These are phyloP conservation scores for Myxocyprinus asiaticus DNA, from an alignment of 2,113 vertebrate species.

Conservation along the genomic window DNA sequence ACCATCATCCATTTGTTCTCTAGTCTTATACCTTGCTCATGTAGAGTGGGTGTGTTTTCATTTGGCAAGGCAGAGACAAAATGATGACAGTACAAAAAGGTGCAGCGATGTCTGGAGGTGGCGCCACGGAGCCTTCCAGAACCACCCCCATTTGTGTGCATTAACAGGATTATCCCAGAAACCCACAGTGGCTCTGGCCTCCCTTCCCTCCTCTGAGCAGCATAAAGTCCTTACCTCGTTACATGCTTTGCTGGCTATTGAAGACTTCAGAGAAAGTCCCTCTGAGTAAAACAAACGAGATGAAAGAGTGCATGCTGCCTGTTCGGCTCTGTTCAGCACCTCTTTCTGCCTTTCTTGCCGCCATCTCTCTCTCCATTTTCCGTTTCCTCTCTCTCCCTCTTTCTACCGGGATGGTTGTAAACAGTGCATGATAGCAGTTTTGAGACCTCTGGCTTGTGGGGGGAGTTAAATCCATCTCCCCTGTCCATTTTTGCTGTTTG, in stretches of 20 bases:
- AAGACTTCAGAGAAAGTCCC: constrained; percentile 61
- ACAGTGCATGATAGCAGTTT: constrained; percentile 58
- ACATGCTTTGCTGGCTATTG: constrained; percentile 60
- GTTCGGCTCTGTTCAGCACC: constrained; percentile 42
- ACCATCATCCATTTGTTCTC: too few species aligned
- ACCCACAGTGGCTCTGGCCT: constrained; percentile 52
- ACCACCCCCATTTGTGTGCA: constrained; percentile 59
- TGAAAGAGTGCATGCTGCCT: constrained; percentile 49
- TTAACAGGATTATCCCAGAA: constrained; percentile 61
- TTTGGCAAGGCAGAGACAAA: constrained; percentile 15
- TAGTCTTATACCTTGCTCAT: background rate
- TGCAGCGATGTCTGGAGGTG: constrained; percentile 52
- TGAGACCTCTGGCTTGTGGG: constrained; percentile 52
- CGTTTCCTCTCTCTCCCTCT: constrained; percentile 25
- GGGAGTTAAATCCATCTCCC: constrained; percentile 50
- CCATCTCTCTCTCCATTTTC: background rate
- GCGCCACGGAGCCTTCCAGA: constrained; percentile 49
- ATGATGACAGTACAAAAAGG: constrained; percentile 51
- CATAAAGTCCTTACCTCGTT: constrained; percentile 53
- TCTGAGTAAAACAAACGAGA: constrained; percentile 57
- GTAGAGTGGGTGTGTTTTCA: constrained; percentile 10
- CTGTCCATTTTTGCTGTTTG: constrained; percentile 57
- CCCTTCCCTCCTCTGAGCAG: constrained; percentile 42
- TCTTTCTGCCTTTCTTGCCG: constrained; percentile 24
- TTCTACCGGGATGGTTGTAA: constrained; percentile 53